A percentile compares a stretch with the other conserved stretches of the same genome.
Conservation (phyloP, 1,140 invertebrate species). For the Diuraphis noxia region DNA sequence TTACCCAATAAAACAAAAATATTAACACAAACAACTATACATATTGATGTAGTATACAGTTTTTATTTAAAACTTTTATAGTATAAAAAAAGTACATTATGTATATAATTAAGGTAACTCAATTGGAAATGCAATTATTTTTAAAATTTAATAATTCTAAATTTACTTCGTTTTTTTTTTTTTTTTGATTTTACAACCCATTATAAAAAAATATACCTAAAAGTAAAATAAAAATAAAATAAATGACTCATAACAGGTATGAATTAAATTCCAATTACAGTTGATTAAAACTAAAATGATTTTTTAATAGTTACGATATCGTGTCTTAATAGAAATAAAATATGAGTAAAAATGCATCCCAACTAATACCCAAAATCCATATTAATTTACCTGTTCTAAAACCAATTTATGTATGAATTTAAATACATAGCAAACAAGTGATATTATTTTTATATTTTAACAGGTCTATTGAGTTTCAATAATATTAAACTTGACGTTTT, state of each 20-base stretch:
- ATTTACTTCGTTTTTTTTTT: neutral
- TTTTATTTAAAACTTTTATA: neutral
- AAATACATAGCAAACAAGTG: neutral
- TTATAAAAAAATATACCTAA: neutral
- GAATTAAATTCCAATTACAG: neutral
- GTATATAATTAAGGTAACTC: neutral
- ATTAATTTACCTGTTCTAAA: neutral
- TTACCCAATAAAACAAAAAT: neutral
- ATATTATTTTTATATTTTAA: neutral
- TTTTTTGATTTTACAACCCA: neutral
- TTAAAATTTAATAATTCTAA: neutral
- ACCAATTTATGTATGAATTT: neutral
- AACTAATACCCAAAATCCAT: neutral
- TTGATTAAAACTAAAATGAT: neutral
- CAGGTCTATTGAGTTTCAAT: neutral
- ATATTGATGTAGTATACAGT: neutral
- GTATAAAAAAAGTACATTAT: neutral
- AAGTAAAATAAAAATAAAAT: neutral
- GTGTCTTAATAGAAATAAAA: neutral
- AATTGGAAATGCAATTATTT: slow-evolving; percentile 4
- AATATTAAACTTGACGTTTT: neutral
- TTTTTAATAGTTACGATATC: neutral
- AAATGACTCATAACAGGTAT: neutral
- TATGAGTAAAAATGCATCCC: neutral
- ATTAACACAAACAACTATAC: neutral